Evolutionary conservation across 2,888 invertebrate species (phyloP).

Genomic region (Spisula subtruncata): DNA sequence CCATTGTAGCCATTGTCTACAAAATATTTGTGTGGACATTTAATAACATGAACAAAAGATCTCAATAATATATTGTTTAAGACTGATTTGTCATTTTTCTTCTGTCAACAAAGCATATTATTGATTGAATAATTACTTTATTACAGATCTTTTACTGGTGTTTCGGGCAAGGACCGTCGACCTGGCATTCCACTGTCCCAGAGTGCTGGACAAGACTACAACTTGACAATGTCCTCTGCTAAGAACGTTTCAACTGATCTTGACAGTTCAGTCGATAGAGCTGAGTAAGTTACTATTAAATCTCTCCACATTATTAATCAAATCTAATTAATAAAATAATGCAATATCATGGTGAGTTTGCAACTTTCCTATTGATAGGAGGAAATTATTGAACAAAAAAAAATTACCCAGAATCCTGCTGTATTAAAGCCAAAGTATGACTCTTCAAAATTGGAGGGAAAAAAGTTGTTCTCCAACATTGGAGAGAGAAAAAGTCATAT

Average conservation of each 20-base stretch:
- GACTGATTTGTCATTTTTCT: background rate
- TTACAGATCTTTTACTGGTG: constrained; percentile 82
- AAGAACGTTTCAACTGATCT: constrained; percentile 80
- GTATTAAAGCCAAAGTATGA: background rate
- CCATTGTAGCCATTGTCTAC: too few species aligned
- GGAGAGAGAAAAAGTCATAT: background rate
- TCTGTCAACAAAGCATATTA: background rate
- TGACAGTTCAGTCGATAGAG: constrained; percentile 77
- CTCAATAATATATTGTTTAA: background rate
- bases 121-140: background rate
- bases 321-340: background rate
- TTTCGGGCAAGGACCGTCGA: constrained; percentile 79
- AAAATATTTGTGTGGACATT: too few species aligned
- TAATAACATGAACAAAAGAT: too few species aligned
- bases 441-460: background rate
- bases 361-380: background rate
- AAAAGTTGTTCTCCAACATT: background rate
- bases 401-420: background rate
- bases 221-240: constrained; percentile 73
- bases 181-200: constrained; percentile 72
- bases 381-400: background rate
- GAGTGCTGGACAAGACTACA: constrained; percentile 72
- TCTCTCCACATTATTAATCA: background rate
- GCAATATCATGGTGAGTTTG: background rate
- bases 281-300: constrained; percentile 38